Conservation (phyloP, 2,888 invertebrate genomes). For the Rhagium mordax region DNA sequence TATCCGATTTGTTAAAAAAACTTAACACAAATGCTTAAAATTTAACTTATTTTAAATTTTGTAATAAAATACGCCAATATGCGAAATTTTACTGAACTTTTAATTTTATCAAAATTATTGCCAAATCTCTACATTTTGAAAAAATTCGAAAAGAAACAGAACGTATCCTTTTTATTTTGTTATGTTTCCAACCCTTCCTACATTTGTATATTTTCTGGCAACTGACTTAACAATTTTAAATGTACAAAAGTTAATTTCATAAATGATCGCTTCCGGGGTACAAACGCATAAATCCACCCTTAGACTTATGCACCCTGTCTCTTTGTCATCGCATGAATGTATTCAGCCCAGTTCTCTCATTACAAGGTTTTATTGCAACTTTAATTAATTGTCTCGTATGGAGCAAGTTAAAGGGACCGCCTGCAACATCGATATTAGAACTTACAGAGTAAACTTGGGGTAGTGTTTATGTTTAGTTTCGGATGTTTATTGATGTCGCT, state of each 20-base stretch:
- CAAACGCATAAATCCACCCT: neutral
- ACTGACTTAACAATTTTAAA: too few relatives aligned
- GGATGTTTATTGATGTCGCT: slow-evolving; percentile 25
- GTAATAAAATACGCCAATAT: too few relatives aligned
- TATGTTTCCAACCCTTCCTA: too few relatives aligned
- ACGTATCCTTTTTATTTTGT: too few relatives aligned
- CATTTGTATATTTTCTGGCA: too few relatives aligned
- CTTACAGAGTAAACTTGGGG: slow-evolving; percentile 21
- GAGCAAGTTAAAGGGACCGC: slow-evolving; percentile 9
- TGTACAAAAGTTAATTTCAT: too few relatives aligned
- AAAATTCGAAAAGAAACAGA: too few relatives aligned
- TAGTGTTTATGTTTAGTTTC: slow-evolving; percentile 24
- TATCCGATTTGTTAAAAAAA: neutral
- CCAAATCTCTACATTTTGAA: too few relatives aligned
- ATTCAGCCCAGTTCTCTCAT: slow-evolving; percentile 28
- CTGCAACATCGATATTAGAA: slow-evolving; percentile 18
- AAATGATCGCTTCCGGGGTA: neutral
- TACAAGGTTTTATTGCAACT: slow-evolving; percentile 44
- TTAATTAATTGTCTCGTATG: slow-evolving; percentile 41
- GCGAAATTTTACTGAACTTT: too few relatives aligned
- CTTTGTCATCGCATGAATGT: slow-evolving; percentile 17
- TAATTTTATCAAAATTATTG: too few relatives aligned
- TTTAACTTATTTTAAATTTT: too few relatives aligned
- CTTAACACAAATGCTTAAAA: too few relatives aligned
- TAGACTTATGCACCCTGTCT: neutral